Evolutionary conservation across 2,113 vertebrate genomes (phyloP).

Genomic region (Gavia stellata): DNA sequence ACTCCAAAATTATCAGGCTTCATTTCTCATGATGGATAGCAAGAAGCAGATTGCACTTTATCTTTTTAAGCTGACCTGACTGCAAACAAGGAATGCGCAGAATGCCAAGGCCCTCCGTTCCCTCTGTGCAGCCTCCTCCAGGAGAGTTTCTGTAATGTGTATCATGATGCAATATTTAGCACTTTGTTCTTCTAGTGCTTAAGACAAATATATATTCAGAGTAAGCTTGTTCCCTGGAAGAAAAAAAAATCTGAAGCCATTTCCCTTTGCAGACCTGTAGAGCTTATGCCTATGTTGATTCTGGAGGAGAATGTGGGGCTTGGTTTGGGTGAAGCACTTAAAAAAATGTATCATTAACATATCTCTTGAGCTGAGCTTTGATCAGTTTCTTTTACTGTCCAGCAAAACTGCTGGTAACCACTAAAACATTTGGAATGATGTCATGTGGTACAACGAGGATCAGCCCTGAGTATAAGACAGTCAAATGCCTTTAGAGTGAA

Average conservation of each 20-base stretch:
- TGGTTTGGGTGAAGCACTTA: neutral
- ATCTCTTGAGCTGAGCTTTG: conserved; percentile 21
- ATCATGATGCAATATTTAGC: conserved; percentile 5
- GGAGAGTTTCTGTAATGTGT: neutral
- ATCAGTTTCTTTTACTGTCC: conserved; percentile 24
- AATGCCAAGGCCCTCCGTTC: neutral
- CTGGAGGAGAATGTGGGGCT: neutral
- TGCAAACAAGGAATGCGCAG: conserved; percentile 29
- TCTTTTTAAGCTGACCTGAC: conserved; percentile 47
- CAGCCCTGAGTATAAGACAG: neutral
- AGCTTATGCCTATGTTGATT: neutral
- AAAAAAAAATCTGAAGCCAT: neutral
- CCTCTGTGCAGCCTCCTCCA: neutral
- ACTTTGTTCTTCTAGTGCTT: neutral
- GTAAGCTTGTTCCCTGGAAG: neutral
- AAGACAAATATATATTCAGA: neutral
- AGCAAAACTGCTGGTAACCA: conserved; percentile 9
- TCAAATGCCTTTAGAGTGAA: conserved; percentile 36
- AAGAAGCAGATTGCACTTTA: conserved; percentile 47
- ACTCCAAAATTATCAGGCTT: conserved; percentile 37
- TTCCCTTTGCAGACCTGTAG: neutral
- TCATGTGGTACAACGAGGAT: neutral
- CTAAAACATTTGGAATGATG: conserved; percentile 25
- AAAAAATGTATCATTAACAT: neutral
- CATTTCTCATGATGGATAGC: conserved; percentile 29